phyloP scores from a whole-genome alignment of 1,140 invertebrate genomes.

The Temnothorax curvispinosus region DNA sequence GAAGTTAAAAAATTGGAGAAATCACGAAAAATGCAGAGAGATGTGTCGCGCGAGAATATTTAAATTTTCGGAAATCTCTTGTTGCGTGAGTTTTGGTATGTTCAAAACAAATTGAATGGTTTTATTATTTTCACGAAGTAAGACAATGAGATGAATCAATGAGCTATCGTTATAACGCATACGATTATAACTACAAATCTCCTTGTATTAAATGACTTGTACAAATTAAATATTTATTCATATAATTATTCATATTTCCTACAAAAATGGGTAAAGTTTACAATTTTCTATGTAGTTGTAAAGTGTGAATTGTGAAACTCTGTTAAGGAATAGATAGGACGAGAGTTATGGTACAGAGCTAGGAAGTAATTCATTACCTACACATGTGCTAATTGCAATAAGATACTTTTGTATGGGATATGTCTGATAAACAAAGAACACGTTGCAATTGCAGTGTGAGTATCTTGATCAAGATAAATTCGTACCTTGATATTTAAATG shows the following conservation, averaged over 20 bases:
- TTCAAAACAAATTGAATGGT: not conserved
- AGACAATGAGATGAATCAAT: not conserved
- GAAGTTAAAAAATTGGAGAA: not conserved
- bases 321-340: too few relatives aligned
- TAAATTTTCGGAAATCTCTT: not conserved
- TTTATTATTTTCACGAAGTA: not conserved
- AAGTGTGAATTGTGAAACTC: too few relatives aligned
- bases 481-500: not conserved
- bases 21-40: too few relatives aligned
- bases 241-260: not conserved
- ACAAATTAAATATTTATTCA: not conserved
- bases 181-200: not conserved
- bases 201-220: not conserved
- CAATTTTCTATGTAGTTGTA: too few relatives aligned
- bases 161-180: not conserved
- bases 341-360: too few relatives aligned
- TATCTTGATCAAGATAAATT: not conserved
- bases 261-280: not conserved
- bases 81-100: not conserved
- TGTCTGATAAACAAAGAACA: too few relatives aligned
- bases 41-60: not conserved
- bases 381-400: not conserved
- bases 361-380: too few relatives aligned
- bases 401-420: not conserved
- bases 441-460: not conserved